Base-by-base conservation (phyloP, 2,888 invertebrate species). In the Drosophila paucipuncta region DNA sequence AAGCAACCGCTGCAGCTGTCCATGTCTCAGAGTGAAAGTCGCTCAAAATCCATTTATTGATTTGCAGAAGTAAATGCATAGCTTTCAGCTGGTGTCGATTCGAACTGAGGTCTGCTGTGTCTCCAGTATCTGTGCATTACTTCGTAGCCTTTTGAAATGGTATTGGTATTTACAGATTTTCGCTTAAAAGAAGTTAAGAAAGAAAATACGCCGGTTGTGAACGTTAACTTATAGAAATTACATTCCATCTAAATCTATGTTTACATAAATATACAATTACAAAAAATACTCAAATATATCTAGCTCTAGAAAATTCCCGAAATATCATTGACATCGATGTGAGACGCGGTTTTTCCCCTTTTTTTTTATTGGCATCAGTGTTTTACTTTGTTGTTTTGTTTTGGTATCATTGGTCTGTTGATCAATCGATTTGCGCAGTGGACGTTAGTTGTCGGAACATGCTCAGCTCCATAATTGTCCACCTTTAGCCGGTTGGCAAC, bases 51-150 rank as follows among this genome's bases (percentile, higher is more conserved):
- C 9, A 47, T 47, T 4, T 16, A 16, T 9, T 47, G 47, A 47
- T 16, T 47, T 35, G 82, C 76, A 71, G 84, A 82, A 81, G 75
- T 74, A 76, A 81, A 73, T 76, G 81, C 78, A 71, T 16, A 16
- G 22, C 22, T 43, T 43, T 11, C 22, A 22, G 11, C 11, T 43
- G 22, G 16, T 47, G 25, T 47, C 47, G 13, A 22, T 22, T 16
- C 7, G 13, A 16, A 16, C 22, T 47, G 16, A 25, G 16, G 7
- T 16, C 16, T 47, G 47, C 16, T 11, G n/a, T n/a, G n/a, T n/a
- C 6, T 22, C 22, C 5, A 11, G 11, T 22, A 22, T 22, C 11
- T 47, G 47, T 25, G 16, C 16, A 25, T 22, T 16, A 22, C 22
- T 22, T 7, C 2, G 16, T 22, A 47, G 16, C n/a, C n/a, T n/a